Evolutionary conservation across 2,888 invertebrate genomes (phyloP).

Genomic region (Allophyes oxyacanthae): DNA sequence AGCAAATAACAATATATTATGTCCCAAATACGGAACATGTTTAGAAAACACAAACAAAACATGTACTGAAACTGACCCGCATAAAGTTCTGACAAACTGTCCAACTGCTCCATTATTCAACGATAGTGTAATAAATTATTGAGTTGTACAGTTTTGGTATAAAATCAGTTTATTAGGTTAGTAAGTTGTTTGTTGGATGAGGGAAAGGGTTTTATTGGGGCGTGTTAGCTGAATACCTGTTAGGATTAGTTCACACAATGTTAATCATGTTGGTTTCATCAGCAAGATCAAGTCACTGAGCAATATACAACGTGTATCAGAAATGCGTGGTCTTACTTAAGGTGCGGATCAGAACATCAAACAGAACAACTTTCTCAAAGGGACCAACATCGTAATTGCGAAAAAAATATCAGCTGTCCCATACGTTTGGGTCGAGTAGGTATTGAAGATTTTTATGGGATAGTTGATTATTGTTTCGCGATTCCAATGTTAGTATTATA

Average conservation of each 20-base stretch:
- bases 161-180: constrained; percentile 46
- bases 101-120: constrained; percentile 43
- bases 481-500: too few relatives aligned
- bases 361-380: too few relatives aligned
- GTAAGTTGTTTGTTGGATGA: constrained; percentile 10
- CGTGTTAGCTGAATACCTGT: constrained; percentile 20
- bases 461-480: too few relatives aligned
- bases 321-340: too few relatives aligned
- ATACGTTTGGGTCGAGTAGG: too few relatives aligned
- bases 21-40: constrained; percentile 25
- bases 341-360: too few relatives aligned
- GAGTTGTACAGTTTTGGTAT: constrained; percentile 35
- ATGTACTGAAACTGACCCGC: constrained; percentile 22
- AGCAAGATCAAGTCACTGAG: too few relatives aligned
- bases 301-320: too few relatives aligned
- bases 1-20: constrained; percentile 46
- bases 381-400: too few relatives aligned
- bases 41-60: constrained; percentile 38
- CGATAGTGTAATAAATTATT: constrained; percentile 47
- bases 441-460: too few relatives aligned
- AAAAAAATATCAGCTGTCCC: too few relatives aligned
- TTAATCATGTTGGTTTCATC: too few relatives aligned
- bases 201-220: constrained; percentile 1
- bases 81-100: constrained; percentile 43
- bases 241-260: constrained; percentile 12